Conservation (phyloP, 2,888 invertebrate species). For the Drosophila stalkeri region DNA sequence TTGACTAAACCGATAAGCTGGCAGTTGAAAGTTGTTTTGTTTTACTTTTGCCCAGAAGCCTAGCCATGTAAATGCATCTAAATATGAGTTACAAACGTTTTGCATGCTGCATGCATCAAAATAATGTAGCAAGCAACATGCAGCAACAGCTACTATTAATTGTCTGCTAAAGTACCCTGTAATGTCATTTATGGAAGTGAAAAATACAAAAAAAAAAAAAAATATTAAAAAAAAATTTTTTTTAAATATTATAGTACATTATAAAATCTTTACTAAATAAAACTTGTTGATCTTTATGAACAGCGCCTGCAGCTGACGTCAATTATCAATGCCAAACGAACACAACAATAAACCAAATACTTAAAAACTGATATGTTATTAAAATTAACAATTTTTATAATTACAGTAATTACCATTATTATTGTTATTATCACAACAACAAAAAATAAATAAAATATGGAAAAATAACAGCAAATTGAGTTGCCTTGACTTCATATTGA, state of each 20-base stretch:
- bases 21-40: conserved; percentile 48
- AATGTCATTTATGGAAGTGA: too few relatives aligned
- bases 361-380: conserved; percentile 28
- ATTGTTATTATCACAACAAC: conserved; percentile 18
- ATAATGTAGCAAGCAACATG: neutral
- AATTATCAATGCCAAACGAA: conserved; percentile 34
- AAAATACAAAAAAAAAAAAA: too few relatives aligned
- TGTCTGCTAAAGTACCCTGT: conserved; percentile 2
- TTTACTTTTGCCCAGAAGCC: conserved; percentile 20
- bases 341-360: conserved; percentile 32
- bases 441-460: neutral
- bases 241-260: neutral
- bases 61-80: conserved; percentile 6
- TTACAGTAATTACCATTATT: conserved; percentile 47
- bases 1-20: conserved; percentile 66
- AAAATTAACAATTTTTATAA: conserved; percentile 59
- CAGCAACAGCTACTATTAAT: neutral
- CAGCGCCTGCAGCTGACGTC: conserved; percentile 26
- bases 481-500: conserved; percentile 49
- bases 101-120: neutral
- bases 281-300: conserved; percentile 24
- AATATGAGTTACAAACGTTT: too few relatives aligned
- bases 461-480: conserved; percentile 16
- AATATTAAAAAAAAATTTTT: too few relatives aligned
- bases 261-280: neutral